These are phyloP conservation scores for Pitangus sulphuratus DNA, from an alignment of 2,797 vertebrate species.

Conservation along the genomic window DNA sequence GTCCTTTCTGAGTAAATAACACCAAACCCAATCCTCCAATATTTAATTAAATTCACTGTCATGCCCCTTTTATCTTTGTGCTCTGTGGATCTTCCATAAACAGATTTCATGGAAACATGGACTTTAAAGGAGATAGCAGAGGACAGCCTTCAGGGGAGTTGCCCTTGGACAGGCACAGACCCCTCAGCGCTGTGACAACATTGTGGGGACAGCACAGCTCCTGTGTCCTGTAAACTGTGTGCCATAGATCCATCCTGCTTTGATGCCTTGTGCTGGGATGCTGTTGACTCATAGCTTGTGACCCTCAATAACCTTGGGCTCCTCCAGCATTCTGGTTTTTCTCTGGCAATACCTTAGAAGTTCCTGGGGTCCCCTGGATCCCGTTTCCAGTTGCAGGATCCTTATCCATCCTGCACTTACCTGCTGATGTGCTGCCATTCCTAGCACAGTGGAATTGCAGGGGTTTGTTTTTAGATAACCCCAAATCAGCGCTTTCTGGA, in stretches of 20 bases:
- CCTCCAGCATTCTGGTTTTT: background rate
- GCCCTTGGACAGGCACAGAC: fast-evolving
- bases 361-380: background rate
- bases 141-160: background rate
- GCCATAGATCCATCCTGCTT: fast-evolving
- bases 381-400: fast-evolving
- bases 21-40: conserved; percentile 20
- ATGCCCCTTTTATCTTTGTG: background rate
- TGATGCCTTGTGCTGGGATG: fast-evolving
- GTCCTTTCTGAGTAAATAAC: conserved; percentile 62
- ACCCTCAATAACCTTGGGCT: fast-evolving
- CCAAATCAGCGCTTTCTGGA: background rate
- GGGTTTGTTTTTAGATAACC: background rate
- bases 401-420: fast-evolving
- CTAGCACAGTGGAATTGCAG: background rate
- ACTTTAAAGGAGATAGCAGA: background rate
- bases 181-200: fast-evolving
- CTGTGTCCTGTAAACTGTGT: fast-evolving
- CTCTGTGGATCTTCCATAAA: background rate
- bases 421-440: background rate
- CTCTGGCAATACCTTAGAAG: background rate
- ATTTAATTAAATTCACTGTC: conserved; percentile 26
- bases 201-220: background rate
- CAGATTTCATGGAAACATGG: background rate
- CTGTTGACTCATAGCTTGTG: fast-evolving